Evolutionary conservation across 1,140 invertebrate genomes (phyloP), one percentile per base, ranked within the genome.

Genomic region (Trichogramma pretiosum): DNA sequence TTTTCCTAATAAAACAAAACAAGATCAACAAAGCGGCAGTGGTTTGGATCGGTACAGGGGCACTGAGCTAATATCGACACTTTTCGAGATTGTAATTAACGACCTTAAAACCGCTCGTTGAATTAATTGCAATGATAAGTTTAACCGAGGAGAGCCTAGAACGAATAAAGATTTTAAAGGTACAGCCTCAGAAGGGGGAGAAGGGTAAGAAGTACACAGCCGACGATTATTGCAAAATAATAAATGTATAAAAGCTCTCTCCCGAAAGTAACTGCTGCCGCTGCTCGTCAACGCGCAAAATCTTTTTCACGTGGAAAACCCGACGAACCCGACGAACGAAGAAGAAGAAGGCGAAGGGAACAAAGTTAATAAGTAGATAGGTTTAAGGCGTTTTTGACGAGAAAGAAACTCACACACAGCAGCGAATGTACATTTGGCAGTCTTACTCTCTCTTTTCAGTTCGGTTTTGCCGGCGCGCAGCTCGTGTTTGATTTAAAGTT

Each of bases 401-500:
- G n/a, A n/a, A n/a, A n/a, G n/a, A n/a, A n/a, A n/a, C n/a, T n/a
- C n/a, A n/a, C 18, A 36, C 17, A 30, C 32, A 16, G 24, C 24
- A 22, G 42, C n/a, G n/a, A n/a, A n/a, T 46, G 38, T 51, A 51
- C 32, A 46, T 51, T 51, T 36, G 43, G 38, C 38, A 17, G 14
- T 19, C 35, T 30, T 26, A 24, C 44, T 28, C 47, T 40, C 11
- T 35, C 22, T 43, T 3, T 16, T 18, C 47, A 39, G 11, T 16
- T 48, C 45, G 28, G 34, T 49, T 41, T 42, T 28, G 23, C 43
- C 22, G 13, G 16, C 24, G 26, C 30, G 38, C 17, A 36, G 41
- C 28, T 36, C 36, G 42, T 57, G 60, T 65, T 67, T 63, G 62
- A 62, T 65, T 65, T 63, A 64, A 70, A 72, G 71, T 72, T 72